Evolutionary conservation across 1,140 invertebrate species (phyloP).

Genomic region (Drosophila biarmipes): DNA sequence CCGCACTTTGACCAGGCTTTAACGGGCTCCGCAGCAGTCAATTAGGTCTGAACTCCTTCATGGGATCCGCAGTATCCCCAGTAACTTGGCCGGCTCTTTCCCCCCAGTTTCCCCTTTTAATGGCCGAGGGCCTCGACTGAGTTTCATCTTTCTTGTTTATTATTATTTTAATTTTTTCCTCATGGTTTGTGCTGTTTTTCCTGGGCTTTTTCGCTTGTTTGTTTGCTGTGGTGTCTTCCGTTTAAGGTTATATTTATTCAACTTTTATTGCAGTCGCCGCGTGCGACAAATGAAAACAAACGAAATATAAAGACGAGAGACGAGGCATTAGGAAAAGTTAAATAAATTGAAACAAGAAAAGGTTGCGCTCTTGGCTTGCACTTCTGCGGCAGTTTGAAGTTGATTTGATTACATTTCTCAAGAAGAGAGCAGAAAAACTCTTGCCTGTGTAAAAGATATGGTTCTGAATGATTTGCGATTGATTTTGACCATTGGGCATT

Average conservation of each 20-base stretch:
- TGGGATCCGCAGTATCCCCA: neutral
- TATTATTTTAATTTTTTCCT: constrained; percentile 33
- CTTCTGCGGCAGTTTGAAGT: constrained; percentile 1
- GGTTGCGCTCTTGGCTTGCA: constrained; percentile 5
- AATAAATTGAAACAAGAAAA: constrained; percentile 19
- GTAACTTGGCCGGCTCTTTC: neutral
- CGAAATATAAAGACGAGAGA: constrained; percentile 19
- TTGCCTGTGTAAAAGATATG: too few relatives aligned
- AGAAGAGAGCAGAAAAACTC: neutral
- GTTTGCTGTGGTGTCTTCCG: constrained; percentile 17
- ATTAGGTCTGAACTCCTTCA: neutral
- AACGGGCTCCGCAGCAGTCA: neutral
- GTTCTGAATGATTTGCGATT: neutral
- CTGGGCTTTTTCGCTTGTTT: neutral
- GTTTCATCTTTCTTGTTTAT: constrained; percentile 25
- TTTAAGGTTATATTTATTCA: constrained; percentile 34
- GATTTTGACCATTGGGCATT: neutral
- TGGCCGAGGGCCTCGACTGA: constrained; percentile 7
- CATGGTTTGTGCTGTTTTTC: constrained; percentile 14
- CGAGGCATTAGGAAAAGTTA: constrained; percentile 2
- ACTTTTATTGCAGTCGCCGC: constrained; percentile 27
- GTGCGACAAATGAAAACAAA: constrained; percentile 32
- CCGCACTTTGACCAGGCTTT: neutral
- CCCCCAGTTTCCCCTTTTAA: constrained; percentile 3
- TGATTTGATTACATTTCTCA: neutral